Evolutionary conservation across 2,797 vertebrate species (phyloP).

Genomic region (Columba guinea): DNA sequence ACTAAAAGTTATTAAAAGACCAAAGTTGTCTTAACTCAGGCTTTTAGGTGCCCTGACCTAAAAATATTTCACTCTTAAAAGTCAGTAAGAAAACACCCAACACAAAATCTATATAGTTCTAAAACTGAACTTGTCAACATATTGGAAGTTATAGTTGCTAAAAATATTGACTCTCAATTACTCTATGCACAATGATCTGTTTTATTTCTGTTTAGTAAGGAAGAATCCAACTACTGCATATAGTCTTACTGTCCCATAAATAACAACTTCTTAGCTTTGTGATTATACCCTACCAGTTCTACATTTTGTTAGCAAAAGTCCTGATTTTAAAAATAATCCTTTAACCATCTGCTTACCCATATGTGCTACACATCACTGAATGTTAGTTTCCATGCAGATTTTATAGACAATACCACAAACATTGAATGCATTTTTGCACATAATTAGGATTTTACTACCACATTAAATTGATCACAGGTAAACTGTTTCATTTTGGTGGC

Average conservation of each 20-base stretch:
- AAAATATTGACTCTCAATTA: neutral
- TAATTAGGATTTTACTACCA: conserved; percentile 72
- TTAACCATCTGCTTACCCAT: conserved; percentile 73
- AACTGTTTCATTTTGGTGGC: conserved; percentile 71
- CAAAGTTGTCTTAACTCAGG: neutral
- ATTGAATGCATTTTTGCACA: conserved; percentile 58
- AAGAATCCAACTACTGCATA: conserved; percentile 41
- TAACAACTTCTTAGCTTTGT: conserved; percentile 63
- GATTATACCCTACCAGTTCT: conserved; percentile 59
- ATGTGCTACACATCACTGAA: conserved; percentile 59
- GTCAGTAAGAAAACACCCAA: neutral
- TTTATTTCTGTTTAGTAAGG: conserved; percentile 49
- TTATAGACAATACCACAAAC: conserved; percentile 60
- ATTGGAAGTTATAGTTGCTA: neutral
- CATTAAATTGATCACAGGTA: conserved; percentile 75
- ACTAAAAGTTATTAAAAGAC: neutral
- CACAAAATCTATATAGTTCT: neutral
- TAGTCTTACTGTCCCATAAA: conserved; percentile 50
- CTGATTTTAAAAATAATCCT: conserved; percentile 73
- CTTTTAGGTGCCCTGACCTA: neutral
- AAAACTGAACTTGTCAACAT: neutral
- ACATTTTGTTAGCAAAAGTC: conserved; percentile 76
- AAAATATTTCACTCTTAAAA: neutral
- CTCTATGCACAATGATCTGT: neutral
- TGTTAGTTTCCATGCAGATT: conserved; percentile 65